Percentiles rank a stretch among this genome's conserved stretches.
Conservation (phyloP, 2,888 invertebrate genomes). For the Perizoma flavofasciatum region DNA sequence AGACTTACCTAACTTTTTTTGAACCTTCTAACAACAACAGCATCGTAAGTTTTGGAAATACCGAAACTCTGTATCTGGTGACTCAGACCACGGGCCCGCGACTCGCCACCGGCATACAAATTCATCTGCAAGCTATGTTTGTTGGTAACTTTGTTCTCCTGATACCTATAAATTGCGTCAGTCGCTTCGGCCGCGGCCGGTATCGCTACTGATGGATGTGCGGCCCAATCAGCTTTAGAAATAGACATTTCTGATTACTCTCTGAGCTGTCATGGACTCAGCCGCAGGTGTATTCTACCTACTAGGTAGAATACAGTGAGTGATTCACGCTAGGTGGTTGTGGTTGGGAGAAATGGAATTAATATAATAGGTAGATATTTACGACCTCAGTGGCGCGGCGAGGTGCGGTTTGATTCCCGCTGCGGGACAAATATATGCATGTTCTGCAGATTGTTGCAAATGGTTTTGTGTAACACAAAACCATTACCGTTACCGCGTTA, state of each 20-base stretch:
- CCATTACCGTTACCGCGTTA: too few relatives aligned
- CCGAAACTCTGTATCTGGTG: not conserved
- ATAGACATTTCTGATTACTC: constrained; percentile 26
- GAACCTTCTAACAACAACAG: too few relatives aligned
- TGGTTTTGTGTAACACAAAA: too few relatives aligned
- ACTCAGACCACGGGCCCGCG: constrained; percentile 32
- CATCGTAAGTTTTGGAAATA: too few relatives aligned
- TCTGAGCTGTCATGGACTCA: constrained; percentile 20
- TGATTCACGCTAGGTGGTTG: not conserved
- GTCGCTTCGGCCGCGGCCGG: constrained; percentile 24
- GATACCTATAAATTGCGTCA: constrained; percentile 59
- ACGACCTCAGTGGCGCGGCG: too few relatives aligned
- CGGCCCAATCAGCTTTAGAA: constrained; percentile 27
- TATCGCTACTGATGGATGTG: constrained; percentile 27
- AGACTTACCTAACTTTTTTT: too few relatives aligned
- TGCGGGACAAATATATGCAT: too few relatives aligned
- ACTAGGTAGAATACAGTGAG: not conserved
- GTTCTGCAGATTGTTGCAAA: too few relatives aligned
- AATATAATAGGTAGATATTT: too few relatives aligned
- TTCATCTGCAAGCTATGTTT: constrained; percentile 61
- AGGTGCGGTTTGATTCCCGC: too few relatives aligned
- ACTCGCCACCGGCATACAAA: constrained; percentile 65
- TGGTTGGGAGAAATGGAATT: too few relatives aligned
- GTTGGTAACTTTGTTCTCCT: constrained; percentile 66
- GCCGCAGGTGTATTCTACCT: too few relatives aligned